Evolutionary conservation across 2,888 invertebrate genomes (phyloP), one percentile per base, ranked within the genome.

Genomic region (Andrena chrysosceles): DNA sequence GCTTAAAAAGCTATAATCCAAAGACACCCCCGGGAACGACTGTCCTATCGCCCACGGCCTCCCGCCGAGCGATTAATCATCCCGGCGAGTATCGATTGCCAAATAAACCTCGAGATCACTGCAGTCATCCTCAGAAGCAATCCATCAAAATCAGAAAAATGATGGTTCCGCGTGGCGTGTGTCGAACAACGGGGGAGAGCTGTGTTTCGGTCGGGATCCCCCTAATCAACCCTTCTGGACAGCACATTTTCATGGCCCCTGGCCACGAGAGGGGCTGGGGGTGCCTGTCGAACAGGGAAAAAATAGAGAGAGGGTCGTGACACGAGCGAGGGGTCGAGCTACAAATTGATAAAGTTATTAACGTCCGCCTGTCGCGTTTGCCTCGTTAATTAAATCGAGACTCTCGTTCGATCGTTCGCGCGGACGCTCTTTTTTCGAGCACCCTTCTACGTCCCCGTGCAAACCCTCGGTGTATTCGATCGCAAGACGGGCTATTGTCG

Each of bases 341-440:
- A 87, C 84, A 87, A 90, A 89, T 89, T 89, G 87, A 85, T 87
- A 86, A 89, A 89, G 90, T 89, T 91, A 90, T 87, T 89, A 89
- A 87, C 84, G 89, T 64, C 84, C 81, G 74, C 69, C 76, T 81
- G 64, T 81, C 73, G 83, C 77, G 81, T 80, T 59, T 69, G 75
- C 79, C 85, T 85, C 89, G 89, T 89, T 89, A 89, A 90, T 90
- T 90, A 71, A 80, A 81, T 80, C 72, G 66, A 20, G 59, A 4
- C 42, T 29, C 59, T 72, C 59, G 60, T 29, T 29, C 26, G 20
- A 33, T 60, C 59, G 49, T 59, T 29, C 59, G 6, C n/a, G 8
- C 33, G 10, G 4, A 56, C 42, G 42, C 16, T 42, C 31, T 64
- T 64, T 64, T 23, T 64, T 64, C 64, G 64, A 16, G 23, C 64